phyloP scores from a whole-genome alignment of 53 echinoderm and acorn worm genomes.

The Paracentrotus lividus region DNA sequence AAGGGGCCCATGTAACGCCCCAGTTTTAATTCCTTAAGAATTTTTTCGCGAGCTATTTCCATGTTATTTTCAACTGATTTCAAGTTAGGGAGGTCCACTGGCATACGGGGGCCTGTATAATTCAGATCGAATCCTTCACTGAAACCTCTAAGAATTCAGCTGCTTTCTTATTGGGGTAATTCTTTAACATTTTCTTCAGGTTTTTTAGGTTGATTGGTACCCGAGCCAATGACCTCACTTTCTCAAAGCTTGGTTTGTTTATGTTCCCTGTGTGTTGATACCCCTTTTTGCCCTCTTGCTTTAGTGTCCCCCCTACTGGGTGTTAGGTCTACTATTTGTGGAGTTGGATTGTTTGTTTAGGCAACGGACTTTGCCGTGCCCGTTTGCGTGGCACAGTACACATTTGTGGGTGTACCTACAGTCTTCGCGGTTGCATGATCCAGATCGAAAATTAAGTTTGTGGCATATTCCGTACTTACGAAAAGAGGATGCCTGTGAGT shows the following conservation, averaged over 20 bases:
- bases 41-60: slow-evolving; percentile 5
- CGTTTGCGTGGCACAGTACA: not conserved
- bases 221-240: not conserved
- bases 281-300: too few relatives aligned
- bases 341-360: slow-evolving; percentile 1
- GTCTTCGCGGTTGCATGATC: not conserved
- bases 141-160: slow-evolving; percentile 56
- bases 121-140: slow-evolving; percentile 60
- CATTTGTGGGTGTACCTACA: slow-evolving; percentile 16
- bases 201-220: slow-evolving; percentile 56
- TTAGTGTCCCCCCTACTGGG: not conserved
- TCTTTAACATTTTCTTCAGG: slow-evolving; percentile 3
- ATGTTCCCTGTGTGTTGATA: not conserved
- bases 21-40: slow-evolving; percentile 26
- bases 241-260: not conserved
- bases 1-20: slow-evolving; percentile 48
- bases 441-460: slow-evolving; percentile 17
- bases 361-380: slow-evolving; percentile 5
- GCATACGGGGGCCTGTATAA: slow-evolving; percentile 46
- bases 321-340: not conserved
- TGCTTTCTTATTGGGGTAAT: slow-evolving; percentile 35
- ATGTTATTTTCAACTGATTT: slow-evolving; percentile 61
- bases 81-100: slow-evolving; percentile 56
- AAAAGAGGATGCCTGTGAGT: not conserved
- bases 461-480: not conserved